phyloP scores from a whole-genome alignment of 2,797 vertebrate genomes.

The Orestias chungarensis region DNA sequence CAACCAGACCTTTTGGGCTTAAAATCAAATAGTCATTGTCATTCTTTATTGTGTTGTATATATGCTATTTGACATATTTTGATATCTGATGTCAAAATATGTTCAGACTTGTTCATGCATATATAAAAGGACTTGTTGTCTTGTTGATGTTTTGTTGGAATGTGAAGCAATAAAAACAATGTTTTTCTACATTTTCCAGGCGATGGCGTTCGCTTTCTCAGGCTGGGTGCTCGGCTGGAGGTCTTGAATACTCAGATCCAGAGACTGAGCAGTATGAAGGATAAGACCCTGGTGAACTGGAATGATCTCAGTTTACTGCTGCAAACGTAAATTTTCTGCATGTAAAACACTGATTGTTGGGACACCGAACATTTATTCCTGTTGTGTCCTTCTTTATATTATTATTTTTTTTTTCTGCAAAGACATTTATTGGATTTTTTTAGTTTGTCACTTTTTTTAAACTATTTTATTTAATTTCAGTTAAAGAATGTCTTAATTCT shows the following conservation, averaged over 20 bases:
- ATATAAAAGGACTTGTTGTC: no score
- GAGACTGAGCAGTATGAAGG: slow-evolving; percentile 62
- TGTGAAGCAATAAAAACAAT: background rate
- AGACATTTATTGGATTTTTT: background rate
- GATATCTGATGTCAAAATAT: no score
- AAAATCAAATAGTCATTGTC: no score
- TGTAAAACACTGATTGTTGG: no score
- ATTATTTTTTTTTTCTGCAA: background rate
- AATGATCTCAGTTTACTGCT: slow-evolving; percentile 63
- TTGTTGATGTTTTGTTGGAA: background rate
- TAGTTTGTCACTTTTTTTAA: background rate
- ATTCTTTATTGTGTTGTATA: no score
- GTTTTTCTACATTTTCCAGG: slow-evolving; percentile 38
- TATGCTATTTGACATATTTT: no score
- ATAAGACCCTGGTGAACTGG: slow-evolving; percentile 37
- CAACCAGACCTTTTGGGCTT: no score
- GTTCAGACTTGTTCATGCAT: no score
- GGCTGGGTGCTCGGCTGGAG: slow-evolving; percentile 69
- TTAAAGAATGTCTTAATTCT: background rate
- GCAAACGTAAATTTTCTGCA: slow-evolving; percentile 58
- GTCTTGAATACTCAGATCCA: slow-evolving; percentile 72
- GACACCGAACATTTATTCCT: no score
- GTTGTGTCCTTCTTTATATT: no score
- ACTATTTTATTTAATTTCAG: background rate
- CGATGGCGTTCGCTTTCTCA: slow-evolving; percentile 41